Percentiles rank a stretch among this genome's conserved stretches.
These are phyloP conservation scores for Oreochromis niloticus DNA, from an alignment of 2,113 vertebrate species.

Conservation along the genomic window DNA sequence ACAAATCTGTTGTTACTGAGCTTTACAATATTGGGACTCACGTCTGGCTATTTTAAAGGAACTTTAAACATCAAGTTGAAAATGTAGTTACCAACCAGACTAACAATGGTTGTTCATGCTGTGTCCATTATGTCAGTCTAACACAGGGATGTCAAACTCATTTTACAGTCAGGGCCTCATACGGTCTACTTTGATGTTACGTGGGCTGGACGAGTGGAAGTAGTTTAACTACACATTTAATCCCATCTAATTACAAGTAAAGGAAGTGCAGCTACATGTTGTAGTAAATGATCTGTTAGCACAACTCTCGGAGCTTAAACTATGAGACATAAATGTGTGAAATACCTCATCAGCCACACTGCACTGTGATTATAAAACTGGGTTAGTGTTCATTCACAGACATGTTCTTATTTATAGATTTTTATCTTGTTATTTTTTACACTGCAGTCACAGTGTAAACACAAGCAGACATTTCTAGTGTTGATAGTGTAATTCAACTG, in stretches of 20 bases:
- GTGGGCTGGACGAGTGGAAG: not conserved
- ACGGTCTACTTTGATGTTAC: not conserved
- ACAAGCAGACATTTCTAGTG: not conserved
- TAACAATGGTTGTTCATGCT: not conserved
- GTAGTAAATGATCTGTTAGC: not conserved
- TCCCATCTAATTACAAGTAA: not conserved
- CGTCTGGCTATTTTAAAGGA: fast-evolving
- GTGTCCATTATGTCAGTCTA: not conserved
- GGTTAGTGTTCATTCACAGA: not conserved
- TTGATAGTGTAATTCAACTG: not conserved
- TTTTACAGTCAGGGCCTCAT: not conserved
- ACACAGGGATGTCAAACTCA: not conserved
- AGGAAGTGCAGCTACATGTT: not conserved
- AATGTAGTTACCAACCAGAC: not conserved
- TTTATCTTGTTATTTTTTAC: not conserved
- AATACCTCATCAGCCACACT: not conserved
- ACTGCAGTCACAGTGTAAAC: not conserved
- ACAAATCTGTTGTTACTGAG: not conserved
- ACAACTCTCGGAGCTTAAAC: not conserved
- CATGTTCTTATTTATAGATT: not conserved
- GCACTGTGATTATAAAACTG: not conserved
- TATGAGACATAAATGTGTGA: not conserved
- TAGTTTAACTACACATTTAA: not conserved
- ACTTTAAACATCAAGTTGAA: not conserved
- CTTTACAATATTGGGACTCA: not conserved